phyloP scores from a whole-genome alignment of 2,113 vertebrate genomes.

The Ia io region DNA sequence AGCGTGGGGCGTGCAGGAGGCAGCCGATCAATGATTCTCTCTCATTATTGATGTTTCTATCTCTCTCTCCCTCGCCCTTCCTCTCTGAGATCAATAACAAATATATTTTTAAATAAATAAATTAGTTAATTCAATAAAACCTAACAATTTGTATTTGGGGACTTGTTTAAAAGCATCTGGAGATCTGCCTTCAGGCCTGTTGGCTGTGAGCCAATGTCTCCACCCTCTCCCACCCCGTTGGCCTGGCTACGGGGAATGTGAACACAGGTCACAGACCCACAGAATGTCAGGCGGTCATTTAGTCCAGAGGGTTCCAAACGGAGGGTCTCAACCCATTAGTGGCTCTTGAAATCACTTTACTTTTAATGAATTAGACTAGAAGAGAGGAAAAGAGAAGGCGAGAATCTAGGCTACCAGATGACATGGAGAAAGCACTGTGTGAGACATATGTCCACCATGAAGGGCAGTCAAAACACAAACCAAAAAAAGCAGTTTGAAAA shows the following conservation, averaged over 20 bases:
- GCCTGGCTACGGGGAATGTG: too few species aligned
- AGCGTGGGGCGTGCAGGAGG: too few species aligned
- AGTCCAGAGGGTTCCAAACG: neutral
- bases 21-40: too few species aligned
- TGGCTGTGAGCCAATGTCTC: neutral
- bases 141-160: neutral
- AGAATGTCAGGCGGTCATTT: neutral
- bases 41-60: too few species aligned
- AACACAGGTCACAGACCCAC: neutral
- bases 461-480: neutral
- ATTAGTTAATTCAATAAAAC: too few species aligned
- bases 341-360: neutral
- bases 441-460: neutral
- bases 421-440: neutral
- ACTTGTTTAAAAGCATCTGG: neutral
- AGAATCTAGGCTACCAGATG: neutral
- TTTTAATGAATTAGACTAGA: neutral
- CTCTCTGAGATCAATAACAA: too few species aligned
- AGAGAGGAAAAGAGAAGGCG: neutral
- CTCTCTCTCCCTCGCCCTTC: too few species aligned
- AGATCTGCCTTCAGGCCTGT: neutral
- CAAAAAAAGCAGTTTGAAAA: neutral
- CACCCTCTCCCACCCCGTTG: too few species aligned
- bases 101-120: too few species aligned
- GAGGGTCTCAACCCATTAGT: neutral